Conservation (phyloP, 2,888 invertebrate species). For the Venusia cambrica region DNA sequence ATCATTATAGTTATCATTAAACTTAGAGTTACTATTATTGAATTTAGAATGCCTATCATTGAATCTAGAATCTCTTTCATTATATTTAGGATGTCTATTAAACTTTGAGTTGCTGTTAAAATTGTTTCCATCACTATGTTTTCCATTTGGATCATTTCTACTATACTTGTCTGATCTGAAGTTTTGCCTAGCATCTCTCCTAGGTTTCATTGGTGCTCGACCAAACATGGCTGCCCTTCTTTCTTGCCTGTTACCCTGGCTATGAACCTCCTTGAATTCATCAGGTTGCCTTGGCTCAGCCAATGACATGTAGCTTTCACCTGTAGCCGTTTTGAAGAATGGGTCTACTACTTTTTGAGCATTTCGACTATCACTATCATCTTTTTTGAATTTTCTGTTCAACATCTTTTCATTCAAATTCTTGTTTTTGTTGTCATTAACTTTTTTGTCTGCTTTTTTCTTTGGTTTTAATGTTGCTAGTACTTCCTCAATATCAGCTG, state of each 20-base stretch:
- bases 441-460: constrained; percentile 42
- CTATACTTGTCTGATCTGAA: constrained; percentile 29
- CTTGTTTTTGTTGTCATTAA: constrained; percentile 61
- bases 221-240: constrained; percentile 75
- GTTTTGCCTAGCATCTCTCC: constrained; percentile 40
- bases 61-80: constrained; percentile 16
- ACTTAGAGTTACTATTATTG: constrained; percentile 23
- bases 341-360: constrained; percentile 63
- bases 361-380: constrained; percentile 32
- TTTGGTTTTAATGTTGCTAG: constrained; percentile 7
- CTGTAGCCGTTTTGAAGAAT: constrained; percentile 69
- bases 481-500: constrained; percentile 13
- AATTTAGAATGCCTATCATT: constrained; percentile 15
- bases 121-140: constrained; percentile 25
- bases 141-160: constrained; percentile 22
- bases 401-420: constrained; percentile 62
- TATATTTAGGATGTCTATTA: constrained; percentile 17
- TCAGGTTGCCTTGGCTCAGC: constrained; percentile 69
- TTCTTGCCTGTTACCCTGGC: constrained; percentile 63
- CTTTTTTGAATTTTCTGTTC: constrained; percentile 57
- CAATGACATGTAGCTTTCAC: constrained; percentile 69
- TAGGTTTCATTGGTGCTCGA: constrained; percentile 55
- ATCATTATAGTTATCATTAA: constrained; percentile 15
- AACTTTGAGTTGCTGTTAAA: constrained; percentile 22
- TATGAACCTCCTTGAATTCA: constrained; percentile 66